Percentiles rank a stretch among this genome's conserved stretches.
These are phyloP conservation scores for Varanus salvator DNA, from an alignment of 2,113 vertebrate genomes.

Conservation along the genomic window DNA sequence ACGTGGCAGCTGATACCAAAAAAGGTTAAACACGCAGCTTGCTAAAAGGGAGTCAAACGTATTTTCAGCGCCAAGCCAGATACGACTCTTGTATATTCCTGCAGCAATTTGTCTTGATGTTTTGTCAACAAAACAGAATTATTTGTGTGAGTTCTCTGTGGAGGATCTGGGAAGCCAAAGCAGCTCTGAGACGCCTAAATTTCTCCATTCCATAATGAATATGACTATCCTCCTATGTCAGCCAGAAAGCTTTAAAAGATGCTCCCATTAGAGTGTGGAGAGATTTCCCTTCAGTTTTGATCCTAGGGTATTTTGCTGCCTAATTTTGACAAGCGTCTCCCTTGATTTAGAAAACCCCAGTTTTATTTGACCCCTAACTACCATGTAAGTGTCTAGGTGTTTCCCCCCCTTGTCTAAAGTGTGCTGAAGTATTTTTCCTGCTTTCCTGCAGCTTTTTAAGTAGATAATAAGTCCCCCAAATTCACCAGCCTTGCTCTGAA, in stretches of 20 bases:
- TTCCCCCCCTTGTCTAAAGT: constrained; percentile 73
- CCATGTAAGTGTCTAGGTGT: constrained; percentile 69
- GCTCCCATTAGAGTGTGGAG: constrained; percentile 50
- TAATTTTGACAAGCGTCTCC: constrained; percentile 63
- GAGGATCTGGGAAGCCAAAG: too few species aligned
- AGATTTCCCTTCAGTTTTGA: constrained; percentile 67
- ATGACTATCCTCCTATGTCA: constrained; percentile 38
- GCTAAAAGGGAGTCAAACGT: too few species aligned
- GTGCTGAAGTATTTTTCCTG: constrained; percentile 81
- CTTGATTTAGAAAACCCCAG: constrained; percentile 60
- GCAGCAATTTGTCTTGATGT: too few species aligned
- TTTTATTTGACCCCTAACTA: constrained; percentile 67
- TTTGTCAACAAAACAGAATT: too few species aligned
- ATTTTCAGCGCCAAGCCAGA: too few species aligned
- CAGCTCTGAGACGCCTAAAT: too few species aligned
- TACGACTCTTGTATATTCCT: too few species aligned
- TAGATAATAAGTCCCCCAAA: constrained; percentile 86
- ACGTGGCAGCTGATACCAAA: too few species aligned
- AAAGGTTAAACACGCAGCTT: too few species aligned
- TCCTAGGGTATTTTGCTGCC: constrained; percentile 48
- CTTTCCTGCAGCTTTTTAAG: constrained; percentile 83
- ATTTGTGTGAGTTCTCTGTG: too few species aligned
- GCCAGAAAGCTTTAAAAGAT: constrained; percentile 33
- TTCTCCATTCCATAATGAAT: background rate
- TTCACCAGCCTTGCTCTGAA: constrained; percentile 83